Evolutionary conservation across 2,113 vertebrate species (phyloP), one percentile per base, ranked within the genome.

Genomic region (Sphyrna mokarran): DNA sequence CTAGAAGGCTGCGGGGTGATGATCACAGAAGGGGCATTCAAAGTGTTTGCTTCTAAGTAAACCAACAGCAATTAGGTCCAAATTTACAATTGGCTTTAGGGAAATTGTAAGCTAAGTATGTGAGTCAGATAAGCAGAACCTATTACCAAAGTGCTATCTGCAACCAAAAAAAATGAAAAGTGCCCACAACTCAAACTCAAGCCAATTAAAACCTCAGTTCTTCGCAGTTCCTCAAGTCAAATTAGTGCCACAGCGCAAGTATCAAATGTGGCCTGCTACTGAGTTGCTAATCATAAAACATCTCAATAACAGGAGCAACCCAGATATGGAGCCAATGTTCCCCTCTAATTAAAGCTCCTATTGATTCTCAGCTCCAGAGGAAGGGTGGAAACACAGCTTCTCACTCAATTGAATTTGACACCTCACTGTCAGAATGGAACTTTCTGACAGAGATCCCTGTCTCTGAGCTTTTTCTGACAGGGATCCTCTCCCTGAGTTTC

Each of bases 11-110:
- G 87, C 16, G 18, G 54, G 26, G 2, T 14, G 26, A 61, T 90
- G 11, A 90, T 90, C 54, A 90, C 54, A 61, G 54, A 90, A 61
- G 54, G 87, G 54, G 11, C 54, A 87, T 90, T 58, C 61, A 40
- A 33, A 61, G n/a, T 90, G 54, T 90, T 90, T 90, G 87, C 58
- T 58, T 90, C 87, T 63, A 29, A 61, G 29, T 63, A 90, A 90
- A 90, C 87, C 87, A 13, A 90, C 58, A 90, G 54, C 61, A 90
- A 90, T 90, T 90, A 90, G 48, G 87, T 90, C 54, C 87, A 90
- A 61, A 90, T 90, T 90, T 90, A 13, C 87, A 90, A 90, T 61
- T 58, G 54, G 13, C 26, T 61, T 58, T 16, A 90, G 87, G 86
- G 87, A 61, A 90, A 61, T 61, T 90, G 48, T 3, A 63, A 61